Base-by-base conservation (phyloP, 2,113 vertebrate genomes). In the Acanthisitta chloris region DNA sequence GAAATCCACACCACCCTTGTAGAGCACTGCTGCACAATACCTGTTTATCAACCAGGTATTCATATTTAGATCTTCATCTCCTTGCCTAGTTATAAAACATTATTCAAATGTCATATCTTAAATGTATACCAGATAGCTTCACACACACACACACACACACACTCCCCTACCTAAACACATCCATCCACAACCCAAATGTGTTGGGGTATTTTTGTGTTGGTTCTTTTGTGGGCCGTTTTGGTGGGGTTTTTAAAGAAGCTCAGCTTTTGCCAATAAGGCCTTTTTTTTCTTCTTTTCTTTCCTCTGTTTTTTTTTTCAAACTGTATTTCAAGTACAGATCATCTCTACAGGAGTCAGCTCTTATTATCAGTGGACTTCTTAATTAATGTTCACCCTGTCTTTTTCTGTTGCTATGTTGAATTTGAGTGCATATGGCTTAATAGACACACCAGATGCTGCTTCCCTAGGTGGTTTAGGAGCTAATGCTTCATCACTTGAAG, bases 401-500 rank as follows among this genome's bases (percentile, higher is more conserved):
- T 93, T 38, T 93, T 93, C 81, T 86, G 83, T 76, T 91, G 59
- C 73, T 88, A 38, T 86, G 91, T 85, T 91, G 88, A 94, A 96
- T 97, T 94, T 88, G 76, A 94, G 81, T 64, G 54, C 72, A 92
- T 90, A 90, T 81, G 74, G 71, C 79, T 96, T 95, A 51, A 86
- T 62, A 90, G 89, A 93, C 73, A 79, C 36, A 92, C 70, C 88
- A 95, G 84, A 96, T 88, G 79, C 64, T 91, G 57, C 91, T 89
- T 94, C 92, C 92, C 92, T 69, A 87, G 88, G 70, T 91, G 88
- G 38, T 90, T 97, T 76, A 88, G 93, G 93, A 94, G 81, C 70
- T 95, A 92, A 95, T 92, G 46, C 49, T 91, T 91, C 84, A 97
- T 93, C 66, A 91, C 92, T 79, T 95, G 70, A 91, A 82, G 45